A percentile compares a stretch with the other conserved stretches of the same genome.
Conservation (phyloP, 2,113 vertebrate species). For the Lynx canadensis region DNA sequence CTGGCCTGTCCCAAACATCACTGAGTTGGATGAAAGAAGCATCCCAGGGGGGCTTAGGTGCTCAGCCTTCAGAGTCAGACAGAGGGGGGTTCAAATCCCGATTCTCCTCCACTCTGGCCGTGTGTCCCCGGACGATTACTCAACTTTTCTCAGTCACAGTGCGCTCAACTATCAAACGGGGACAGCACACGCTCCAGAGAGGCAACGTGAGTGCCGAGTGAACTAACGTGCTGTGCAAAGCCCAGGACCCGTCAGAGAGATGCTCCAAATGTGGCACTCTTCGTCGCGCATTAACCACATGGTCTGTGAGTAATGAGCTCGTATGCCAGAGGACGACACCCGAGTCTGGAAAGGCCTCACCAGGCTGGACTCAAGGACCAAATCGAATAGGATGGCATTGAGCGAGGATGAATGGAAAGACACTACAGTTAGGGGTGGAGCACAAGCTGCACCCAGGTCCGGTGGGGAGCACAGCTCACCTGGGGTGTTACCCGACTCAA, state of each 20-base stretch:
- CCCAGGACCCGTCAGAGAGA: background rate
- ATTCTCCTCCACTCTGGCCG: background rate
- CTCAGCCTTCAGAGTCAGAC: background rate
- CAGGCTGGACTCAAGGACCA: background rate
- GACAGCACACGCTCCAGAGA: background rate
- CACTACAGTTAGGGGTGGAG: background rate
- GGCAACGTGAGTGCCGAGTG: background rate
- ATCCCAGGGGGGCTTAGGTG: fast-evolving
- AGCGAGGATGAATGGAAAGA: constrained; percentile 36
- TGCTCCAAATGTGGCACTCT: background rate
- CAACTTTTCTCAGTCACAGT: background rate
- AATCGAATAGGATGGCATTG: constrained; percentile 34
- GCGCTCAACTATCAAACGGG: background rate
- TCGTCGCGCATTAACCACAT: background rate
- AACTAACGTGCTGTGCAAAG: background rate
- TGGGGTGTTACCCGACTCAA: background rate
- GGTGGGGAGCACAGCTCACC: background rate
- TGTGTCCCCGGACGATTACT: background rate
- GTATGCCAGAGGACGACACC: constrained; percentile 6
- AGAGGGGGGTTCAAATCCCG: background rate
- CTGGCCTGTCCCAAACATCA: background rate
- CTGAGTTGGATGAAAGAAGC: too few species aligned
- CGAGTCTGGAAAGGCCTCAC: constrained; percentile 11
- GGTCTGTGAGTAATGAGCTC: constrained; percentile 37
- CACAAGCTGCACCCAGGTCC: background rate